A percentile compares a stretch with the other conserved stretches of the same genome.
Evolutionary conservation across 92 coral and sea anemone genomes (phyloP).

Genomic region (Bergia sp.): DNA sequence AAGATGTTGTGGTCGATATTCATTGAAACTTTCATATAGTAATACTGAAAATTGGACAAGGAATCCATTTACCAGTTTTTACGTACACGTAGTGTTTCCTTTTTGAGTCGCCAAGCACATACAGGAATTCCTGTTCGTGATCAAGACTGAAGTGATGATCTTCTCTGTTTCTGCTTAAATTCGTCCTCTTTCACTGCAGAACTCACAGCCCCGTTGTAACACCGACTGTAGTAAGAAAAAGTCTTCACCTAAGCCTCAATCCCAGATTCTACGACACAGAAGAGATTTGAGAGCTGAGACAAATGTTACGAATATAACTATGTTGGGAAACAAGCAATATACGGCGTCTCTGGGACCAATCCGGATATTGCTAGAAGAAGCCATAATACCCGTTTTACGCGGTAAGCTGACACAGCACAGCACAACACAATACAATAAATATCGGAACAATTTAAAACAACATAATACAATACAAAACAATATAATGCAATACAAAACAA

Average conservation of each 20-base stretch:
- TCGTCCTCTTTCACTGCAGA: constrained; percentile 14
- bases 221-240: constrained; percentile 4
- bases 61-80: too few species aligned
- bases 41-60: too few species aligned
- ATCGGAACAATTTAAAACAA: too few species aligned
- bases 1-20: too few species aligned
- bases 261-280: not conserved
- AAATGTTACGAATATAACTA: not conserved
- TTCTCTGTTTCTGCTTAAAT: too few species aligned
- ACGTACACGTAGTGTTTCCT: too few species aligned
- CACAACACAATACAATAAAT: not conserved
- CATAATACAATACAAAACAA: not conserved
- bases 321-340: constrained; percentile 13
- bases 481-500: too few species aligned
- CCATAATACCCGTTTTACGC: not conserved
- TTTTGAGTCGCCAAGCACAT: too few species aligned
- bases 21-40: too few species aligned
- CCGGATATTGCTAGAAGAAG: constrained; percentile 28
- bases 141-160: too few species aligned
- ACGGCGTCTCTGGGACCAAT: constrained; percentile 31
- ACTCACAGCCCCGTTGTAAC: constrained; percentile 23
- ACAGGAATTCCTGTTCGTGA: not conserved
- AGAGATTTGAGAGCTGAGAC: not conserved
- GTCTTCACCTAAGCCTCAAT: not conserved
- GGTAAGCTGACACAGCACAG: not conserved